Percentiles rank a stretch among this genome's conserved stretches.
Evolutionary conservation across 2,797 vertebrate species (phyloP).

Genomic region (Gallinago stenura): DNA sequence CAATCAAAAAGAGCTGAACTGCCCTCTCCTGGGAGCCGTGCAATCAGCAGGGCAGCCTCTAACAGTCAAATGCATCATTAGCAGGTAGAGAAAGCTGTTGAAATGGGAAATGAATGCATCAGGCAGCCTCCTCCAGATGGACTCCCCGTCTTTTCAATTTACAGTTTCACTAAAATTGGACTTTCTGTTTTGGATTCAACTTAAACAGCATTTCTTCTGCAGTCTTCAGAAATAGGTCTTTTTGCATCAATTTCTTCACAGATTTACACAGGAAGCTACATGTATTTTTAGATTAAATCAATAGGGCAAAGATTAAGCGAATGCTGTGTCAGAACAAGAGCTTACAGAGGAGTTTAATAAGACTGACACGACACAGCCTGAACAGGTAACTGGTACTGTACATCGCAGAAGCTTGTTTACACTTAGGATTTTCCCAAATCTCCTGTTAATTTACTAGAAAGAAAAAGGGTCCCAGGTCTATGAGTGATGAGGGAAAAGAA

Average conservation of each 20-base stretch:
- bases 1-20: conserved; percentile 26
- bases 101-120: background rate
- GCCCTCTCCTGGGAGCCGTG: conserved; percentile 53
- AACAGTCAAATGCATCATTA: background rate
- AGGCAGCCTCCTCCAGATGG: background rate
- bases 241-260: background rate
- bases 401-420: background rate
- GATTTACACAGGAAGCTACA: background rate
- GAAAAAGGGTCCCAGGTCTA: background rate
- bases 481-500: background rate
- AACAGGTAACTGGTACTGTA: background rate
- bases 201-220: background rate
- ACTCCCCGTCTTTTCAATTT: background rate
- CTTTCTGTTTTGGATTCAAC: background rate
- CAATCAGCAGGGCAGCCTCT: conserved; percentile 34
- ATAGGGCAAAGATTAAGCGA: background rate
- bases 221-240: background rate
- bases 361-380: background rate
- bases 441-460: background rate
- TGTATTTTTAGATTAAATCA: conserved; percentile 37
- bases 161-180: background rate
- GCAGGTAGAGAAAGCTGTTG: background rate
- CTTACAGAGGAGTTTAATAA: background rate
- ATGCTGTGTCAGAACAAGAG: background rate
- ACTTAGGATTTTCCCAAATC: background rate